phyloP scores from a whole-genome alignment of 2,797 vertebrate genomes.

The Manis javanica region DNA sequence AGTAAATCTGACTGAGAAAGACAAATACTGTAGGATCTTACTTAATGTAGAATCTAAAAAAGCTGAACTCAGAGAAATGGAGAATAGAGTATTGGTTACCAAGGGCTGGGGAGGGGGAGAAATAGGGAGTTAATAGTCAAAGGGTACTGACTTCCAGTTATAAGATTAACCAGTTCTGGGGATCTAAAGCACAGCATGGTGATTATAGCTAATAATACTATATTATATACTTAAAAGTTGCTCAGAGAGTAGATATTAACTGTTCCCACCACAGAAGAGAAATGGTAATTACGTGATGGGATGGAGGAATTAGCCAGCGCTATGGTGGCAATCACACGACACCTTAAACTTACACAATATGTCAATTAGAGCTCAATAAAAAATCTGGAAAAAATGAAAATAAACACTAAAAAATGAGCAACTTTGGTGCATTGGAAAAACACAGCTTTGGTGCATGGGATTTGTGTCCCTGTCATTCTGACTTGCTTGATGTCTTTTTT shows the following conservation, averaged over 20 bases:
- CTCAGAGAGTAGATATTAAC: neutral
- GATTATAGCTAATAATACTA: neutral
- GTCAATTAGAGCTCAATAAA: neutral
- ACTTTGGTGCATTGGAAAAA: accelerated
- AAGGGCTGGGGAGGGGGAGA: accelerated
- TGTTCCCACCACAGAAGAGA: neutral
- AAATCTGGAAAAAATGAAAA: neutral
- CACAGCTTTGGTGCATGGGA: accelerated
- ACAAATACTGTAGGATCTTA: neutral
- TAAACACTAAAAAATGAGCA: neutral
- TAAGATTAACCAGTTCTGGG: neutral
- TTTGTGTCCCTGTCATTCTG: neutral
- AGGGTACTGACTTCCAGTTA: neutral
- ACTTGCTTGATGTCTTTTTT: accelerated
- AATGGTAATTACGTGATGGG: neutral
- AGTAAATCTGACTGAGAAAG: neutral
- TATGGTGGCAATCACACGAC: accelerated
- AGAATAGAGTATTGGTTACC: neutral
- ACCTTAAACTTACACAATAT: neutral
- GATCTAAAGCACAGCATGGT: neutral
- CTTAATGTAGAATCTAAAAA: accelerated
- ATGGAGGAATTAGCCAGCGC: neutral
- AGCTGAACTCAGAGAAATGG: neutral
- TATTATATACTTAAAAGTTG: neutral
- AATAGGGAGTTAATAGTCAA: accelerated